Percentiles rank a stretch among this genome's conserved stretches.
These are phyloP conservation scores for Linepithema humile DNA, from an alignment of 1,140 invertebrate species.

Conservation along the genomic window DNA sequence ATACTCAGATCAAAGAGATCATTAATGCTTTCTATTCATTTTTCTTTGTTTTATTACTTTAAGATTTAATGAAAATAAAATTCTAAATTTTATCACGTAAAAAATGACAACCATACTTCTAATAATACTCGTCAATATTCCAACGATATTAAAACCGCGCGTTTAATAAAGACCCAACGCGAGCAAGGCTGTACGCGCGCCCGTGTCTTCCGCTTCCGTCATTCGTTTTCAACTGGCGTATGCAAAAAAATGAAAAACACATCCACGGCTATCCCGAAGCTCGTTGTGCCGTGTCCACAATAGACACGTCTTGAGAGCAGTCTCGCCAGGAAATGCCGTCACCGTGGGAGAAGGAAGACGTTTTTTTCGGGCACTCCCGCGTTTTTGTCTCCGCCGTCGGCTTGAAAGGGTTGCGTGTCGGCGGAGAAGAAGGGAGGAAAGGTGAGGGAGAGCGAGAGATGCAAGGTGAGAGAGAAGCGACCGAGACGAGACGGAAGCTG, in stretches of 20 bases:
- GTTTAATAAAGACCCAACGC: neutral
- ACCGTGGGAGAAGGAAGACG: slow-evolving; percentile 63
- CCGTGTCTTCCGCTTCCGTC: neutral
- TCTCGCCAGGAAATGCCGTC: slow-evolving; percentile 60
- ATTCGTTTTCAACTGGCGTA: neutral
- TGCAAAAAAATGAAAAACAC: slow-evolving; percentile 35
- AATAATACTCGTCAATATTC: no score
- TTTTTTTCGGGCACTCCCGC: slow-evolving; percentile 53
- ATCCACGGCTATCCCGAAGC: neutral
- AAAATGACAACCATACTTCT: no score
- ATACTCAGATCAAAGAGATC: no score
- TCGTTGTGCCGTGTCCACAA: neutral
- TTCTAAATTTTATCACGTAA: no score
- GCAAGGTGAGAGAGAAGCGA: slow-evolving; percentile 40
- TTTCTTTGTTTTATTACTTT: no score
- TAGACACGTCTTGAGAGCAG: slow-evolving; percentile 24
- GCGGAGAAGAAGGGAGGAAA: neutral
- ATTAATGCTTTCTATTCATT: no score
- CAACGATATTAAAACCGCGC: neutral
- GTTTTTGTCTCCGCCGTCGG: slow-evolving; percentile 62
- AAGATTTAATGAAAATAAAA: no score
- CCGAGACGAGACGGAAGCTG: slow-evolving; percentile 51
- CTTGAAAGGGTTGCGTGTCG: slow-evolving; percentile 73
- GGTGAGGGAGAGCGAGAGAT: neutral
- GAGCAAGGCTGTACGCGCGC: neutral